Evolutionary conservation across 2,888 invertebrate genomes (phyloP), one percentile per base, ranked within the genome.

Genomic region (Anaspis maculata): DNA sequence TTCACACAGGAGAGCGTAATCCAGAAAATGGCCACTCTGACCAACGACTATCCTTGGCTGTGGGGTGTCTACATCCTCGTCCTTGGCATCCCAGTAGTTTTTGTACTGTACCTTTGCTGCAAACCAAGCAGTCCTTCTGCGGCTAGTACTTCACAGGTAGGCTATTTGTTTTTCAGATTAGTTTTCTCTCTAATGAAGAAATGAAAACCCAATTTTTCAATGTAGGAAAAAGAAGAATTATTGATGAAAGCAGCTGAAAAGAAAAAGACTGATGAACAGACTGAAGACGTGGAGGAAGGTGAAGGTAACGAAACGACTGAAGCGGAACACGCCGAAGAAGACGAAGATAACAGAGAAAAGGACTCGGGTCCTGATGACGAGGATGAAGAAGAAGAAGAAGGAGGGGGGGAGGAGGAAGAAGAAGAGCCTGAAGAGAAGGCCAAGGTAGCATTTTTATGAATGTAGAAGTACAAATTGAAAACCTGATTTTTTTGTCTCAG

Each of bases 11-110:
- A 86, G 60, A 83, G 83, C 44, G 70, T 82, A 52, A 70, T 90
- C 66, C 78, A 79, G 56, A 81, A 83, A 52, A 67, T 85, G 52
- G 72, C 85, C 54, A 74, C 76, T 58, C 79, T 80, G 58, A 83
- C 88, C 41, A 82, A 83, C 51, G 83, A 87, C 43, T 79, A 87
- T 61, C 95, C 95, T 15, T 89, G 90, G 83, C 72, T 92, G 54
- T 95, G 89, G 83, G 88, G 79, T 27, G 79, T 90, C 32, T 84
- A 84, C 68, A 74, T 90, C 55, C 67, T 92, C 46, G 76, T 78
- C 37, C 67, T 83, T 54, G 83, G 87, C 56, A 67, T 91, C 37
- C 78, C 92, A 28, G 72, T 94, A 56, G 80, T 87, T 32, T 69
- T 86, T 54, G 62, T 84, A 58, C 73, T 88, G 53, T 89, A 88